Evolutionary conservation across 2,113 vertebrate genomes (phyloP).

Genomic region (Amblyornis subalaris): DNA sequence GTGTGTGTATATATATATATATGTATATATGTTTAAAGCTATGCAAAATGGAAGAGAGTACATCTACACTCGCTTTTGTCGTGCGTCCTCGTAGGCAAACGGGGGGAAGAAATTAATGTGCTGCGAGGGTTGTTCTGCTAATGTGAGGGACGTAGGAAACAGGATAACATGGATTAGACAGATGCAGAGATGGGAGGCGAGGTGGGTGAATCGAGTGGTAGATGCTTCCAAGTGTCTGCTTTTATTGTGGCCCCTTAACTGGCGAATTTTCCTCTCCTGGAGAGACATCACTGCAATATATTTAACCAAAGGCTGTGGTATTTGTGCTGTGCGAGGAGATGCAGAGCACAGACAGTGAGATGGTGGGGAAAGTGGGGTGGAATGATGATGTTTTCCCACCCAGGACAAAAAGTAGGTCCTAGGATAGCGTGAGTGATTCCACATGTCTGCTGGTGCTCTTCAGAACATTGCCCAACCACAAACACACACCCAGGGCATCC

Average conservation of each 20-base stretch:
- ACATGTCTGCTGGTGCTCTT: neutral
- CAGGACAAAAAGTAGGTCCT: neutral
- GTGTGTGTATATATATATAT: no score
- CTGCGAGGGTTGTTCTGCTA: neutral
- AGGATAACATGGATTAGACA: neutral
- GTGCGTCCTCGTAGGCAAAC: accelerated
- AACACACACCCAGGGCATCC: neutral
- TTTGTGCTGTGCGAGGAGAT: neutral
- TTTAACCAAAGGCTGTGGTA: neutral
- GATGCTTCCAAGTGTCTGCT: neutral
- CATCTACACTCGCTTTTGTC: accelerated
- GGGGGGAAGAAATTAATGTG: neutral
- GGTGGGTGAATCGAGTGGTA: neutral
- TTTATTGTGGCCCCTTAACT: neutral
- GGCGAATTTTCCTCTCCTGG: neutral
- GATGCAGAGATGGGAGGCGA: neutral
- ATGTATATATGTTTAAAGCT: neutral
- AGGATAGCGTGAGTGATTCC: neutral
- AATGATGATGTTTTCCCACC: neutral
- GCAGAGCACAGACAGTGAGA: neutral
- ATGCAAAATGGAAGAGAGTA: neutral
- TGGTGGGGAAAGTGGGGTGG: neutral
- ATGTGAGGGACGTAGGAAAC: accelerated
- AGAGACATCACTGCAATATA: neutral
- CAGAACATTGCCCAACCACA: neutral